A percentile compares a stretch with the other conserved stretches of the same genome.
Conservation (phyloP, 2,797 vertebrate genomes). For the Gobionotothen gibberifrons region DNA sequence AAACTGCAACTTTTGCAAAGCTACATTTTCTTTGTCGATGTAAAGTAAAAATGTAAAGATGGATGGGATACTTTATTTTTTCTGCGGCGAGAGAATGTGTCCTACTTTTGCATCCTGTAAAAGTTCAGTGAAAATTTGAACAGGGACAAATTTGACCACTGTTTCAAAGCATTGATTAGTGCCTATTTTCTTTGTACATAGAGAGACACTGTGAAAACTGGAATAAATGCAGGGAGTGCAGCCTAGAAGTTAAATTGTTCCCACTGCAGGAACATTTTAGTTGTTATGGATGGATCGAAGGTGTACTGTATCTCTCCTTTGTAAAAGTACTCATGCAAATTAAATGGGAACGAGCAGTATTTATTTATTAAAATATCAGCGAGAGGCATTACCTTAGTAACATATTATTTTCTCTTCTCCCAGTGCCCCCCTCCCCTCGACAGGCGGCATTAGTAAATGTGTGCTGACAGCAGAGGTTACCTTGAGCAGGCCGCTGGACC, state of each 20-base stretch:
- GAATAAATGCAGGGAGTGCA: not conserved
- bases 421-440: conserved; percentile 55
- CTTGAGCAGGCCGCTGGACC: conserved; percentile 84
- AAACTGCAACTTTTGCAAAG: not conserved
- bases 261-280: conserved; percentile 1
- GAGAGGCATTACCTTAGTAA: conserved; percentile 71
- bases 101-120: not conserved
- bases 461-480: conserved; percentile 89
- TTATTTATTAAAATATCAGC: conserved; percentile 75
- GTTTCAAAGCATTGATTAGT: not conserved
- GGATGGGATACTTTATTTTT: not conserved
- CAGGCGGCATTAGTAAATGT: conserved; percentile 84
- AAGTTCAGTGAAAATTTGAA: not conserved
- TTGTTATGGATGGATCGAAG: conserved; percentile 31
- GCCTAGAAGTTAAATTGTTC: not conserved
- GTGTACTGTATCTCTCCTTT: conserved; percentile 60
- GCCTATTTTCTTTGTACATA: not conserved
- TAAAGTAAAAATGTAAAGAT: not conserved
- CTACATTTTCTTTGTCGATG: not conserved
- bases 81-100: not conserved
- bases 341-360: conserved; percentile 68
- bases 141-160: not conserved
- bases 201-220: no score
- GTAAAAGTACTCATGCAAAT: conserved; percentile 72
- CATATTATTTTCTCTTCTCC: conserved; percentile 78